Evolutionary conservation across 2,888 invertebrate species (phyloP), one percentile per base, ranked within the genome.

Genomic region (Epistrophella euchroma): DNA sequence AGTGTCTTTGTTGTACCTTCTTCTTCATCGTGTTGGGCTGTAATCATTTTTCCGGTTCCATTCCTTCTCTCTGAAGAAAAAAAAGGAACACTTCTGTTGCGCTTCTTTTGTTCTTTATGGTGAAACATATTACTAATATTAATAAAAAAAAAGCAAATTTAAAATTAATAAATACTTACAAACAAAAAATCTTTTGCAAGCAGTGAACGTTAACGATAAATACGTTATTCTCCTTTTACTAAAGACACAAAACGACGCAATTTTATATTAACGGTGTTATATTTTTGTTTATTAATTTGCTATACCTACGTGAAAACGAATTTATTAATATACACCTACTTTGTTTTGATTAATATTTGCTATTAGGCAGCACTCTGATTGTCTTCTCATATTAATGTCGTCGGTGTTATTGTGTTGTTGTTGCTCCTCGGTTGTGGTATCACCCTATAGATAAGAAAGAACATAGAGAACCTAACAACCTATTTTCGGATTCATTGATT

Each of bases 1-100:
- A 32, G 32, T 11, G 75, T 73, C 76, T 85, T 85, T 80, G 72
- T 84, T 84, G 52, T 55, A 56, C 32, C 72, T 45, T 60, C 64
- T 70, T 72, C 43, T 64, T 28, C 11, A 28, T 43, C 17, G 64
- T 64, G 68, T 68, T 37, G 64, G 66, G 50, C 66, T 76, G 52
- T 68, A 80, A 76, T 85, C 80, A 72, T 76, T 81, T 64, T 81
- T 85, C 85, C 85, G 81, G 85, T 76, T 85, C 55, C 72, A 76
- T 73, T 55, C 19, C 52, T 66, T 25, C 19, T 35, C 45, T 58
- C 28, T n/a, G 32, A 37, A 55, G 25, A 60, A 62, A 60, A 62
- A 79, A 55, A 77, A 13, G 60, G 62, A 66, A 66, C 50, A 28
- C 50, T 68, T 37, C 43, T 64, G 40, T 72, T 62, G 58, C 47